A percentile compares a stretch with the other conserved stretches of the same genome.
phyloP scores from a whole-genome alignment of 2,113 vertebrate genomes.

The Puntigrus tetrazona region DNA sequence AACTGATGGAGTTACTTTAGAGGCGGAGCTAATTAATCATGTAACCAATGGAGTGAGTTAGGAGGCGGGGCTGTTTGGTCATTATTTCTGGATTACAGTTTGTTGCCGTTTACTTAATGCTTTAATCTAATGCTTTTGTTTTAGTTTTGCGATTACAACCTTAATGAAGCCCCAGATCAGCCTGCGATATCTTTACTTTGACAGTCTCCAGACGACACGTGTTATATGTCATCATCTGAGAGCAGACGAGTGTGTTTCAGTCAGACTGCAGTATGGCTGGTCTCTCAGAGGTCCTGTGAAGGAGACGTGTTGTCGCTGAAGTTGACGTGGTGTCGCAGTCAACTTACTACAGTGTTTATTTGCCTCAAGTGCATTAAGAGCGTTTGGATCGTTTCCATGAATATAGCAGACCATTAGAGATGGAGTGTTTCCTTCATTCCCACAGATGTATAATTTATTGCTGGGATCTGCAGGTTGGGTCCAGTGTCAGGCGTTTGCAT shows the following conservation, averaged over 20 bases:
- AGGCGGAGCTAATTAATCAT: no score
- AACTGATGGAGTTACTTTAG: no score
- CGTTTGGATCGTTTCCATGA: not conserved
- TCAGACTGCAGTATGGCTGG: constrained; percentile 39
- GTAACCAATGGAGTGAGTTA: no score
- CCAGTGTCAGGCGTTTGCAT: constrained; percentile 24
- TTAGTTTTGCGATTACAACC: no score
- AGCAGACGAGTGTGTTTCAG: constrained; percentile 26
- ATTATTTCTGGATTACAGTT: not conserved
- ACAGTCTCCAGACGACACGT: not conserved
- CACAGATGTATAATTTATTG: not conserved
- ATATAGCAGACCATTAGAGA: not conserved
- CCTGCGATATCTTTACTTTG: not conserved
- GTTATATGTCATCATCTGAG: constrained; percentile 20
- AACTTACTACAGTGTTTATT: constrained; percentile 9
- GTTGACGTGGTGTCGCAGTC: constrained; percentile 4
- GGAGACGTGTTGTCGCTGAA: constrained; percentile 13
- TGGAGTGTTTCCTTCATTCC: not conserved
- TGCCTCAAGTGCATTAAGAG: not conserved
- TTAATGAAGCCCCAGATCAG: no score
- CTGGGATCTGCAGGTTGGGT: not conserved
- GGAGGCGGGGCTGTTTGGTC: no score
- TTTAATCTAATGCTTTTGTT: not conserved
- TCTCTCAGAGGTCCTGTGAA: constrained; percentile 28
- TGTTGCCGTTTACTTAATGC: fast-evolving